Conservation (phyloP, 2,797 vertebrate species). For the Emys orbicularis region DNA sequence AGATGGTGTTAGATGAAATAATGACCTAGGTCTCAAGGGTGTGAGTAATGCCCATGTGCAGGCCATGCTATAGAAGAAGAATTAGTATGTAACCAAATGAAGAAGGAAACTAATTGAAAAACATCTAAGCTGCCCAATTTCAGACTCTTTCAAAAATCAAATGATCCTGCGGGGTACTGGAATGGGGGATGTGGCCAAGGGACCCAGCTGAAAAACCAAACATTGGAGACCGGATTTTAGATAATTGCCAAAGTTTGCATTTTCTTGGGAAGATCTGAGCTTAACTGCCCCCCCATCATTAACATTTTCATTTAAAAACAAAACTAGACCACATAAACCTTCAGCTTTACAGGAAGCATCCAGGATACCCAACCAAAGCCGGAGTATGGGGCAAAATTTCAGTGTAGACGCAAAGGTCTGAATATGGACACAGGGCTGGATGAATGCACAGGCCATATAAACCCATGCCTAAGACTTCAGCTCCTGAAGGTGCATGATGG, state of each 20-base stretch:
- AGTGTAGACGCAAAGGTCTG: background rate
- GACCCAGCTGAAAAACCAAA: background rate
- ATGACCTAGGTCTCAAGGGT: conserved; percentile 27
- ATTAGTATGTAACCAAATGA: background rate
- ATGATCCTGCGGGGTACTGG: background rate
- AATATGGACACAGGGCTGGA: background rate
- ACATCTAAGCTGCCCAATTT: conserved; percentile 9
- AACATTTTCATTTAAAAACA: background rate
- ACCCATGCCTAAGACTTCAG: rapidly evolving
- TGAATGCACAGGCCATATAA: background rate
- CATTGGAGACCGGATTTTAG: background rate
- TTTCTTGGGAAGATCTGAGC: background rate
- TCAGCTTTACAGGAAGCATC: background rate
- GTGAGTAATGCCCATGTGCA: background rate
- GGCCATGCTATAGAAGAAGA: background rate
- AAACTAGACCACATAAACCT: background rate
- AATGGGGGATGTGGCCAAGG: background rate
- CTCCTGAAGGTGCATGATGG: rapidly evolving
- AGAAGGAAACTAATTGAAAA: conserved; percentile 16
- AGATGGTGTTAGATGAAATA: conserved; percentile 67
- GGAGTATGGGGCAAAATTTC: background rate
- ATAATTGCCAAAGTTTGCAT: background rate
- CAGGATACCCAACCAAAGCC: background rate
- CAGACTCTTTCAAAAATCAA: rapidly evolving
- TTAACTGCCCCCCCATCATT: rapidly evolving